These are phyloP conservation scores for Naso thynnoides DNA, from an alignment of 2,797 vertebrate genomes.

Conservation along the genomic window DNA sequence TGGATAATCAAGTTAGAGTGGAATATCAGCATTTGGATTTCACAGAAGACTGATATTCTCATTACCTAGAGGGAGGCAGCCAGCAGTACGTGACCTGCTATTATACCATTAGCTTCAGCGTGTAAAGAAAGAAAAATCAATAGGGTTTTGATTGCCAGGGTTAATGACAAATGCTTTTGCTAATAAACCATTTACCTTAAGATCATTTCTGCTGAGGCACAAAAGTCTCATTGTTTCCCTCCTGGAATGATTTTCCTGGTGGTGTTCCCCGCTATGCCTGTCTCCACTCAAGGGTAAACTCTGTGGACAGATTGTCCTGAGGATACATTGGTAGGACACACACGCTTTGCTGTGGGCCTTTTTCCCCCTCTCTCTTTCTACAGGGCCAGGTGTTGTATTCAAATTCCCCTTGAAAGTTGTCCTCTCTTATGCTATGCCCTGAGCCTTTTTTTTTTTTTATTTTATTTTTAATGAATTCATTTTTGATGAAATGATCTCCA, in stretches of 20 bases:
- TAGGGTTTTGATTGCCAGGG: conserved; percentile 34
- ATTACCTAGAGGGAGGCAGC: conserved; percentile 24
- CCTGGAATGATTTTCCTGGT: conserved; percentile 14
- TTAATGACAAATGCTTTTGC: conserved; percentile 47
- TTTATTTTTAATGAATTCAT: conserved; percentile 69
- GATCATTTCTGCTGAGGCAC: conserved; percentile 27
- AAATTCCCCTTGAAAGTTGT: conserved; percentile 80
- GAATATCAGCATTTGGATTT: conserved; percentile 38
- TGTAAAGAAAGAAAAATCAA: conserved; percentile 42
- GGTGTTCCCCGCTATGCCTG: conserved; percentile 36
- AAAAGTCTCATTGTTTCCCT: conserved; percentile 25
- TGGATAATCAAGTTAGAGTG: conserved; percentile 19
- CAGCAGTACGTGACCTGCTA: conserved; percentile 35
- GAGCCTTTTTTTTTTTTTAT: conserved; percentile 42
- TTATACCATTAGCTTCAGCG: conserved; percentile 19
- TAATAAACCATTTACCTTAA: conserved; percentile 31
- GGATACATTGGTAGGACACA: conserved; percentile 54
- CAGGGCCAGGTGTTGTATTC: conserved; percentile 75
- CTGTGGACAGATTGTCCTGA: conserved; percentile 36
- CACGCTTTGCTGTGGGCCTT: conserved; percentile 40
- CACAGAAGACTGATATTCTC: conserved; percentile 27
- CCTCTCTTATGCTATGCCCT: conserved; percentile 70
- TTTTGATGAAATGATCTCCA: conserved; percentile 76
- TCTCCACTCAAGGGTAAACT: conserved; percentile 54
- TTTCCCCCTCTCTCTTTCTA: not conserved